Base-by-base conservation (phyloP, 2,888 invertebrate genomes). In the Matsumyia berberina region DNA sequence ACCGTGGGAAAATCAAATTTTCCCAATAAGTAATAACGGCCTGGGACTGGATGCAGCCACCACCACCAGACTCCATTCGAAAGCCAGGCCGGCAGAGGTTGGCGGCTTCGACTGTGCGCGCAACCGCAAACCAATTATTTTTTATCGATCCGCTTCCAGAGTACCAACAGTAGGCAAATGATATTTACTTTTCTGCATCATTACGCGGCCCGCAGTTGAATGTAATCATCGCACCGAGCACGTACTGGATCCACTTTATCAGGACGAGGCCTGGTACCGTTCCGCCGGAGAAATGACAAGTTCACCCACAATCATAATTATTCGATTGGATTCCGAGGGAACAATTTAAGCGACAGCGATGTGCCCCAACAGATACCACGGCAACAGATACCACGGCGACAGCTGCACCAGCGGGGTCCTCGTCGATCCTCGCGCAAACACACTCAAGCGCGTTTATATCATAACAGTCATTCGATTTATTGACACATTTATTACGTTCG, bases 151-250 rank as follows among this genome's bases (percentile, higher is more conserved):
- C 60, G 66, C 80, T 80, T 83, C 67, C 82, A 72, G 78, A 78
- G 72, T 67, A 42, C 55, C 64, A 58, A 79, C 74, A 74, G 85
- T 85, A 80, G 80, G 85, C 85, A 85, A 85, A 80, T 80, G 80
- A 85, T 85, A 76, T 85, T 85, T 80, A 80, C 85, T 80, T 85
- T 85, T 85, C 80, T 85, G 85, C 85, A 85, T 85, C 85, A 85
- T 80, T 85, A 85, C 70, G 85, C 80, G 73, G 78, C 53, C 80
- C 39, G 66, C 67, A 62, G 12, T 83, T 79, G 79, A 64, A 78
- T 78, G 83, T 79, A 83, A 83, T 83, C 83, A 83, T 79, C 83
- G 79, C 83, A 73, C 83, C 67, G 79, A 83, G 79, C 83, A 83
- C 83, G 78, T 83, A 73, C 62, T 66, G 62, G 83, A 83, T 83